phyloP scores from a whole-genome alignment of 2,113 vertebrate genomes.

The Saimiri boliviensis region DNA sequence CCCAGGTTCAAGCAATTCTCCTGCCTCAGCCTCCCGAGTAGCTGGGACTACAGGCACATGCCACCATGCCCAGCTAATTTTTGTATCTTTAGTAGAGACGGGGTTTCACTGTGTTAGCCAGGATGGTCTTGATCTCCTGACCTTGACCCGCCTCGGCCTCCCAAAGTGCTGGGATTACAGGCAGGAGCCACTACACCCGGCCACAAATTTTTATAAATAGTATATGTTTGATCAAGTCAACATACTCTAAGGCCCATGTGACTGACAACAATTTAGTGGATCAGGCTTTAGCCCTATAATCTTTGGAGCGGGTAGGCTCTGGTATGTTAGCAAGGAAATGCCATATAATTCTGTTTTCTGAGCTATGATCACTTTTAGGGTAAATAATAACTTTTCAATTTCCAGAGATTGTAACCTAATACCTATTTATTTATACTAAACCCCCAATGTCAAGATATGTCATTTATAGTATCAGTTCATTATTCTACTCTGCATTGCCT shows the following conservation, averaged over 20 bases:
- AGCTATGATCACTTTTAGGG: neutral
- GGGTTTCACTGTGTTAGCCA: too few relatives aligned
- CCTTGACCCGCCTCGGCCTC: too few relatives aligned
- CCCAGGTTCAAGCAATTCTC: too few relatives aligned
- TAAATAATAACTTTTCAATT: neutral
- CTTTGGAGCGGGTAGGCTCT: neutral
- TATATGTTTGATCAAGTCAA: neutral
- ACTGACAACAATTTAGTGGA: neutral
- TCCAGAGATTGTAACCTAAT: neutral
- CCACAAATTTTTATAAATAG: neutral
- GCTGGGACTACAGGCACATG: too few relatives aligned
- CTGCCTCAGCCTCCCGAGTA: too few relatives aligned
- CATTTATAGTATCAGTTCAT: slow-evolving; percentile 75
- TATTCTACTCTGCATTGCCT: slow-evolving; percentile 78
- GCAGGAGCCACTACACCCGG: too few relatives aligned
- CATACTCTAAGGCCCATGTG: neutral
- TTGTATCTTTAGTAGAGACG: too few relatives aligned
- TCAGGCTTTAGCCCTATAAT: neutral
- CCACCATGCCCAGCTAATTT: too few relatives aligned
- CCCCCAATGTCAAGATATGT: slow-evolving; percentile 66
- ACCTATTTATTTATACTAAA: neutral
- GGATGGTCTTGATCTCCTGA: too few relatives aligned
- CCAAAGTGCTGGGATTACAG: too few relatives aligned
- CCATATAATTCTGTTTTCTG: neutral
- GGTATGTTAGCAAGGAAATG: neutral